Percentiles rank a stretch among this genome's conserved stretches.
phyloP scores from a whole-genome alignment of 2,888 invertebrate species.

The Scaptomyza cyrtandrae region DNA sequence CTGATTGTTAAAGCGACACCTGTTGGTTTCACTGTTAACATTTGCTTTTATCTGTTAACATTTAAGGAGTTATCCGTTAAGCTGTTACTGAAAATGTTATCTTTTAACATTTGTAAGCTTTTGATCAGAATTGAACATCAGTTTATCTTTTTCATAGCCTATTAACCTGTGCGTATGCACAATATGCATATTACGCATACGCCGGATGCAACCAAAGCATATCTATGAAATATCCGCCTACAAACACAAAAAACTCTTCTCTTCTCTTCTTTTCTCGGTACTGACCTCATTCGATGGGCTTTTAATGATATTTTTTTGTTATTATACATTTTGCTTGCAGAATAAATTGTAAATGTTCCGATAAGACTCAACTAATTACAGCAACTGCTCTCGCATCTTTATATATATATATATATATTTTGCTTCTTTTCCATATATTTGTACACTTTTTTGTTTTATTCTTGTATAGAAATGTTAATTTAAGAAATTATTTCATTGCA shows the following conservation, averaged over 20 bases:
- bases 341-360: slow-evolving; percentile 10
- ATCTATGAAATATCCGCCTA: not conserved
- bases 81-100: no score
- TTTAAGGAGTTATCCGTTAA: no score
- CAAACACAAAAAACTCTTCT: not conserved
- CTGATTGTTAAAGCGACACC: not conserved
- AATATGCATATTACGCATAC: slow-evolving; percentile 41
- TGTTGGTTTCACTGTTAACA: not conserved
- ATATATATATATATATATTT: not conserved
- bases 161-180: slow-evolving; percentile 40
- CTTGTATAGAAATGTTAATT: slow-evolving; percentile 62
- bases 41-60: no score
- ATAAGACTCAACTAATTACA: slow-evolving; percentile 27
- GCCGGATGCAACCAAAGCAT: slow-evolving; percentile 25
- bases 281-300: slow-evolving; percentile 37
- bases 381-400: not conserved
- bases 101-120: no score
- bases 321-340: slow-evolving; percentile 22
- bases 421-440: not conserved
- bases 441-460: slow-evolving; percentile 1
- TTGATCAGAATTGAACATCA: no score
- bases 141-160: no score
- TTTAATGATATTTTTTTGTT: slow-evolving; percentile 2
- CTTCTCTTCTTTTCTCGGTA: slow-evolving; percentile 5
- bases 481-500: slow-evolving; percentile 76